phyloP scores from a whole-genome alignment of 2,888 invertebrate genomes.

The Mechanitis mazaeus region DNA sequence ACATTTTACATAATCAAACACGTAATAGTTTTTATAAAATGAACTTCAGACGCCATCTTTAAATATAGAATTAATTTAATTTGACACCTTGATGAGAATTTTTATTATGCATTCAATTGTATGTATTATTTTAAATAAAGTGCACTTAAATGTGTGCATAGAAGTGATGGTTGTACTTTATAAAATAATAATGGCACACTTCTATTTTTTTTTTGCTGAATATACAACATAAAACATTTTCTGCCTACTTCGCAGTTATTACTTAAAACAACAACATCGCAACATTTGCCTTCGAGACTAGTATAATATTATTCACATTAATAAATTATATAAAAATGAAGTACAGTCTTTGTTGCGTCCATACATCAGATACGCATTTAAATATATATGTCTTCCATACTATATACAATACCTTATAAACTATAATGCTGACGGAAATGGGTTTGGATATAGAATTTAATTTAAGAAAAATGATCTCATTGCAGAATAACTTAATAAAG shows the following conservation, averaged over 20 bases:
- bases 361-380: constrained; percentile 11
- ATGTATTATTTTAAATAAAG: background rate
- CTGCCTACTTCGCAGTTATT: constrained; percentile 31
- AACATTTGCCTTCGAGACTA: constrained; percentile 46
- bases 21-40: too few species aligned
- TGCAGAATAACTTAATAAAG: background rate
- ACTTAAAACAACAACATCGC: constrained; percentile 35
- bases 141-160: background rate
- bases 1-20: too few species aligned
- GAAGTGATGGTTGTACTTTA: constrained; percentile 5
- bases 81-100: too few species aligned
- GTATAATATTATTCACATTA: constrained; percentile 43
- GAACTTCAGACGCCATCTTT: too few species aligned
- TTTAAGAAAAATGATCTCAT: background rate
- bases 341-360: constrained; percentile 45
- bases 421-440: constrained; percentile 25
- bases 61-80: too few species aligned
- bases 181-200: constrained; percentile 5
- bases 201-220: background rate
- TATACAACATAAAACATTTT: constrained; percentile 21
- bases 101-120: too few species aligned
- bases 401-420: constrained; percentile 25
- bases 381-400: constrained; percentile 19
- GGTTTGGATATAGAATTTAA: constrained; percentile 7
- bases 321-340: constrained; percentile 46